Evolutionary conservation across 2,888 invertebrate species (phyloP).

Genomic region (Pyrgus malvae): DNA sequence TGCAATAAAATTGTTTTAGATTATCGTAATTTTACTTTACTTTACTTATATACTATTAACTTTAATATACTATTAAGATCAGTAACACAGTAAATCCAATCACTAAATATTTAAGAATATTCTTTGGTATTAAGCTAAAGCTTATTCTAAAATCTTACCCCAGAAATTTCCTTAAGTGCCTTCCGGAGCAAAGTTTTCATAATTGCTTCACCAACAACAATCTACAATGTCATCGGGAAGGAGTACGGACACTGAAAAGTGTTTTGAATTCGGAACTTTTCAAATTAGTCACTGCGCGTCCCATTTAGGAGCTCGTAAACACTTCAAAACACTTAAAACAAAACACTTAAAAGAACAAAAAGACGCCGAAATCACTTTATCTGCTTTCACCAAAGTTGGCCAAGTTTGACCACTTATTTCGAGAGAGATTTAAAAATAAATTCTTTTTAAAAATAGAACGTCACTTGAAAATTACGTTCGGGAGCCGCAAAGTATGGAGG

Average conservation of each 20-base stretch:
- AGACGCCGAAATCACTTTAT: slow-evolving; percentile 36
- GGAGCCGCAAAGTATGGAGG: slow-evolving; percentile 34
- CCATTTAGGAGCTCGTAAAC: slow-evolving; percentile 40
- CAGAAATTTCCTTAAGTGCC: background rate
- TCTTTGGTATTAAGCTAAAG: background rate
- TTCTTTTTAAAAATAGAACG: slow-evolving; percentile 13
- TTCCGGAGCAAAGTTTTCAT: background rate
- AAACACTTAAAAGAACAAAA: slow-evolving; percentile 42
- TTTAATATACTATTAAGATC: background rate
- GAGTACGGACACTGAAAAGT: slow-evolving; percentile 11
- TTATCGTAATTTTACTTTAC: background rate
- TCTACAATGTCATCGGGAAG: slow-evolving; percentile 11
- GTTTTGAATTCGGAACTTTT: slow-evolving; percentile 39
- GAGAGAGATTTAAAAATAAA: background rate
- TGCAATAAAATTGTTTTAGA: slow-evolving; percentile 20
- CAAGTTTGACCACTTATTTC: slow-evolving; percentile 18
- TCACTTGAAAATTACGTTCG: slow-evolving; percentile 37
- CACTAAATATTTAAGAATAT: too few species aligned
- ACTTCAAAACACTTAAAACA: slow-evolving; percentile 46
- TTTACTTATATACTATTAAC: background rate
- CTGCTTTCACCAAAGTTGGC: slow-evolving; percentile 8
- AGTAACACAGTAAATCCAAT: background rate
- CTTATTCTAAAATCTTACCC: slow-evolving; percentile 3
- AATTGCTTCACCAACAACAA: slow-evolving; percentile 5
- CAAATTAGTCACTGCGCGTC: slow-evolving; percentile 37